phyloP scores from a whole-genome alignment of 2,888 invertebrate genomes.

The Anaspis maculata region DNA sequence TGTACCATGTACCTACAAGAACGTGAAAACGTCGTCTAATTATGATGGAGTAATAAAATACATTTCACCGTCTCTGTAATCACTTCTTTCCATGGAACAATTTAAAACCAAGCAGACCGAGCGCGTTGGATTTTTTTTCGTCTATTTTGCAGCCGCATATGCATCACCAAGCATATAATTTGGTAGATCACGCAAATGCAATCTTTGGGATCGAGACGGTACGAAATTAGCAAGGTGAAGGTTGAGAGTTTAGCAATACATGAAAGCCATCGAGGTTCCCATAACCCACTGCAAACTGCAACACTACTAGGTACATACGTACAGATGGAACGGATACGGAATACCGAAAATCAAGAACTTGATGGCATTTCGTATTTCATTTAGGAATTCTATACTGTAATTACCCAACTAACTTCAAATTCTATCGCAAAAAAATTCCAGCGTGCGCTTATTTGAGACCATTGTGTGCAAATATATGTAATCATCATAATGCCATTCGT shows the following conservation, averaged over 20 bases:
- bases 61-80: neutral
- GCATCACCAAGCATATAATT: constrained; percentile 11
- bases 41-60: constrained; percentile 4
- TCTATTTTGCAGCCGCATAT: constrained; percentile 4
- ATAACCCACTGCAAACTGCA: constrained; percentile 8
- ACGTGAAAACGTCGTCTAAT: constrained; percentile 4
- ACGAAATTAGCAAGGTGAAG: constrained; percentile 12
- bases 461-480: constrained; percentile 10
- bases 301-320: too few species aligned
- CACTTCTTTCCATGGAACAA: constrained; percentile 3
- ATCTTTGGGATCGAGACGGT: constrained; percentile 7
- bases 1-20: too few species aligned
- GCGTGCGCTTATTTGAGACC: neutral
- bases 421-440: constrained; percentile 1
- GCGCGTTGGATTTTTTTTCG: neutral
- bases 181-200: constrained; percentile 14
- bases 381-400: too few species aligned
- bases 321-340: too few species aligned
- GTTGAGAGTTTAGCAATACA: constrained; percentile 5
- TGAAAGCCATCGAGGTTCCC: constrained; percentile 6
- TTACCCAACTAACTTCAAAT: too few species aligned
- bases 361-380: too few species aligned
- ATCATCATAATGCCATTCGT: constrained; percentile 7
- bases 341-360: too few species aligned
- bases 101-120: constrained; percentile 2